Percentiles rank a stretch among this genome's conserved stretches.
Conservation (phyloP, 2,888 invertebrate genomes). For the Trissolcus brochymenae region DNA sequence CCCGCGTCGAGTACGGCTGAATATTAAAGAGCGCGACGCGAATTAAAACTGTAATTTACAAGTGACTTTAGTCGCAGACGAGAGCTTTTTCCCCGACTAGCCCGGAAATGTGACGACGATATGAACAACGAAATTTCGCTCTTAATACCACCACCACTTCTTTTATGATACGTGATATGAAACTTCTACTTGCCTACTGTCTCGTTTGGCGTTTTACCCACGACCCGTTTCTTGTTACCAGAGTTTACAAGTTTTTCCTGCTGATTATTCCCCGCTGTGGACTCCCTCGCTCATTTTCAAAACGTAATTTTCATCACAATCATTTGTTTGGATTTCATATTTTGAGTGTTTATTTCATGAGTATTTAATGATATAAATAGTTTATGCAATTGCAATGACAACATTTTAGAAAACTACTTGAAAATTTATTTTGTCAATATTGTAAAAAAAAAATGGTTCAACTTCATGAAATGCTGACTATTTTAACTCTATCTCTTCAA, state of each 20-base stretch:
- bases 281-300: no score
- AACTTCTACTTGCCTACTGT: constrained; percentile 32
- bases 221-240: not conserved
- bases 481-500: no score
- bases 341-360: no score
- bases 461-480: no score
- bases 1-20: constrained; percentile 53
- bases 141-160: constrained; percentile 47
- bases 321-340: no score
- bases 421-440: no score
- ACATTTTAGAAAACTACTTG: no score
- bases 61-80: constrained; percentile 49
- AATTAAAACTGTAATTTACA: constrained; percentile 63
- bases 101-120: constrained; percentile 42
- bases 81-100: constrained; percentile 23
- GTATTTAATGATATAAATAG: no score
- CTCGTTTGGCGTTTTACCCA: constrained; percentile 6
- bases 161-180: constrained; percentile 53
- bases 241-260: not conserved
- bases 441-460: no score
- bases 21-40: constrained; percentile 62
- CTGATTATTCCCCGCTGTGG: no score
- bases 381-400: no score
- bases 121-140: constrained; percentile 51
- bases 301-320: no score